Evolutionary conservation across 2,797 vertebrate genomes (phyloP), one percentile per base, ranked within the genome.

Genomic region (Fistularia commersonii): DNA sequence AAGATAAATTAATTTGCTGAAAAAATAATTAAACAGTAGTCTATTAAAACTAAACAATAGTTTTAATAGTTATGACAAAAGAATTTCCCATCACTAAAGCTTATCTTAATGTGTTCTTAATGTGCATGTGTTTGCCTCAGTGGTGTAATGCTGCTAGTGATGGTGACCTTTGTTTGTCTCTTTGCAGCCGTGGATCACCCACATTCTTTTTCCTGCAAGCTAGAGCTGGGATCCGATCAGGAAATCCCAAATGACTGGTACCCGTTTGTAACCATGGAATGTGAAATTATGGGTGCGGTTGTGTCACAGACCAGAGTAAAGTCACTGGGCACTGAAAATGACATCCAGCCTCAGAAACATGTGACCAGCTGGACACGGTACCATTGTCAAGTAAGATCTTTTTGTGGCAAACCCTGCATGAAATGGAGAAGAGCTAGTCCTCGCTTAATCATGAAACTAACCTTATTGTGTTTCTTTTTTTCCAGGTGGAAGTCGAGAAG

Each of bases 401-500:
- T 41, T 0, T 13, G 8, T 34, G 3, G 45, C 8, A 47, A 3
- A 8, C 7, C 35, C 35, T 8, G 35, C 35, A 36, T 36, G 7
- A 36, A 36, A 36, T 36, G 12, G 11, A 8, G 41, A 42, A 42
- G 41, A 14, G 2, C 2, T 44, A 13, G 6, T 12, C 15, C 10
- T 9, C 7, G 8, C 8, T 23, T 11, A 32, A 6, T 32, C 12
- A 32, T 32, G 31, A 45, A 44, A 32, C 23, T 58, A 40, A 50
- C 8, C 7, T n/a, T 37, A 31, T 38, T 64, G 13, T 54, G 34
- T 8, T 40, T 46, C 42, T 40, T 31, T 53, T 45, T 48, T 60
- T 75, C 32, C 69, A 99, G 97, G 93, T 99, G 86, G 94, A 99
- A 84, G 96, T 99, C 67, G 95, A 99, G 79, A 97, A 93, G 89